Percentiles rank a stretch among this genome's conserved stretches.
Conservation (phyloP, 2,797 vertebrate species). For the Channallabes apus region DNA sequence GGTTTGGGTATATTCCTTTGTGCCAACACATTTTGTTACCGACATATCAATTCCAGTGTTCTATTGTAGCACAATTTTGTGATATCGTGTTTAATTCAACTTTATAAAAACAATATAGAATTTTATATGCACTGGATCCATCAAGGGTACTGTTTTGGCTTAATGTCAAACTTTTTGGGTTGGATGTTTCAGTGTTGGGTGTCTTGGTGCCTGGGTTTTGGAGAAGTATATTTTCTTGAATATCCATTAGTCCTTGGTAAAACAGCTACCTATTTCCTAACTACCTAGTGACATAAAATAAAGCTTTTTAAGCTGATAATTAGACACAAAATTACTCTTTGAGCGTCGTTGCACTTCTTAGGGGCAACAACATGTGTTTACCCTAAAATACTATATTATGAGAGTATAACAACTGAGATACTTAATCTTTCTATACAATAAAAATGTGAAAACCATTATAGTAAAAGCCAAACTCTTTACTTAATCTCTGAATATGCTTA, state of each 20-base stretch:
- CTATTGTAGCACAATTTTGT: conserved; percentile 67
- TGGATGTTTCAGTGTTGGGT: conserved; percentile 42
- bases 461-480: conserved; percentile 49
- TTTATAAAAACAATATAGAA: conserved; percentile 24
- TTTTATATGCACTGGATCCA: conserved; percentile 45
- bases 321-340: conserved; percentile 7
- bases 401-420: conserved; percentile 16
- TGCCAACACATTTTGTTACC: conserved; percentile 64
- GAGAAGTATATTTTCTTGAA: conserved; percentile 14
- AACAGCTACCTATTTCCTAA: not conserved
- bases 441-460: conserved; percentile 24
- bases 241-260: conserved; percentile 15
- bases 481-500: conserved; percentile 47
- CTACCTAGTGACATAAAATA: conserved; percentile 15
- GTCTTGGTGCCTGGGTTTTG: conserved; percentile 27
- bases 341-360: conserved; percentile 29
- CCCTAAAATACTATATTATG: conserved; percentile 9
- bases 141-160: conserved; percentile 32
- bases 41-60: conserved; percentile 73
- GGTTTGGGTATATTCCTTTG: conserved; percentile 64
- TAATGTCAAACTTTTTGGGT: conserved; percentile 40
- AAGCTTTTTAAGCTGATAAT: conserved; percentile 10
- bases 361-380: conserved; percentile 7
- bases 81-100: conserved; percentile 47
- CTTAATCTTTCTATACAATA: conserved; percentile 22